phyloP scores from a whole-genome alignment of 2,113 vertebrate species.

The Lonchura striata region DNA sequence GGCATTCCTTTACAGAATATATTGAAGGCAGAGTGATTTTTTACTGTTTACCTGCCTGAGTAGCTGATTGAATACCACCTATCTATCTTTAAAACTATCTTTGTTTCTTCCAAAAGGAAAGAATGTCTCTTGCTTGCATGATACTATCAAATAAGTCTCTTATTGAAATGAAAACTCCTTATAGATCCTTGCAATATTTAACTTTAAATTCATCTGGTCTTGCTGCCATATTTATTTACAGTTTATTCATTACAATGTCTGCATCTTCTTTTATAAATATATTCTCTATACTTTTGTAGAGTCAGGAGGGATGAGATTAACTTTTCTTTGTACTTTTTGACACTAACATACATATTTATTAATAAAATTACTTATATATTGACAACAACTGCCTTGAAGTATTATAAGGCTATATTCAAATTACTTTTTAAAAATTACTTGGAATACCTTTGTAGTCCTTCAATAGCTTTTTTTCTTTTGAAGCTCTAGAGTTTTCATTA shows the following conservation, averaged over 20 bases:
- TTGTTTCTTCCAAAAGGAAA: neutral
- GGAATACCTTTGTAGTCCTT: neutral
- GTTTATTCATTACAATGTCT: neutral
- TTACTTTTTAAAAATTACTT: neutral
- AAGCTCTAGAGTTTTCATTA: neutral
- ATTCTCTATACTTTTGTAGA: neutral
- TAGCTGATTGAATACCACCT: neutral
- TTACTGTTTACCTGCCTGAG: neutral
- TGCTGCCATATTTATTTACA: neutral
- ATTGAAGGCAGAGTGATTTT: neutral
- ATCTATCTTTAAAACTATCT: neutral
- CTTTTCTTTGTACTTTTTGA: neutral
- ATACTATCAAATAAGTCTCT: neutral
- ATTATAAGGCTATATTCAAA: neutral
- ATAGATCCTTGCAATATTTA: neutral
- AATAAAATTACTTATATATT: neutral
- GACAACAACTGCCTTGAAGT: neutral
- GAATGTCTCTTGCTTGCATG: neutral
- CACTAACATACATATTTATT: neutral
- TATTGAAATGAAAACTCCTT: neutral
- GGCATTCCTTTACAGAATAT: neutral
- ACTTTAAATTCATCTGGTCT: neutral
- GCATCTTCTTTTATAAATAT: neutral
- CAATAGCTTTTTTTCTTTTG: neutral
- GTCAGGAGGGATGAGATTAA: neutral